Percentiles rank a stretch among this genome's conserved stretches.
Conservation (phyloP, 1,140 invertebrate genomes). For the Pseudoatta argentina region DNA sequence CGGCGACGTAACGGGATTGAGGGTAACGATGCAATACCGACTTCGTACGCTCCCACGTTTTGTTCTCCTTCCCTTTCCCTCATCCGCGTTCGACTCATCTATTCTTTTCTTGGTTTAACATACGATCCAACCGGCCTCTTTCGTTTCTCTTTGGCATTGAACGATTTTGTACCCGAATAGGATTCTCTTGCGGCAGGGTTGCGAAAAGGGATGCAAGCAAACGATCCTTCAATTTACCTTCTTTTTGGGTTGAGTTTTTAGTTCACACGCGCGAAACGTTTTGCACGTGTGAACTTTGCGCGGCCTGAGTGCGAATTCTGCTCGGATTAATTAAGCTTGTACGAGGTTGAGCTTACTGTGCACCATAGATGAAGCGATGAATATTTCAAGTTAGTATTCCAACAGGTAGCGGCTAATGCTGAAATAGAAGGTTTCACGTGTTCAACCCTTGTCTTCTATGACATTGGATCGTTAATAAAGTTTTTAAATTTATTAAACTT, state of each 20-base stretch:
- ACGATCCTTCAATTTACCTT: slow-evolving; percentile 26
- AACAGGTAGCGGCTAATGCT: slow-evolving; percentile 28
- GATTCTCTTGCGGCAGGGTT: slow-evolving; percentile 14
- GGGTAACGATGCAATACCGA: slow-evolving; percentile 63
- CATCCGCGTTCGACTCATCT: not conserved
- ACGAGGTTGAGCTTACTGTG: slow-evolving; percentile 3
- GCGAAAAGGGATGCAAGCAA: slow-evolving; percentile 2
- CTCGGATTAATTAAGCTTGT: slow-evolving; percentile 50
- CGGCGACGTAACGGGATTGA: slow-evolving; percentile 77
- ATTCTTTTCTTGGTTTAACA: slow-evolving; percentile 44
- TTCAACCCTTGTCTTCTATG: not conserved
- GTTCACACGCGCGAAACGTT: slow-evolving; percentile 8
- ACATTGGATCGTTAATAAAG: not conserved
- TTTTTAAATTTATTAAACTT: not conserved
- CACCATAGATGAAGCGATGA: slow-evolving; percentile 43
- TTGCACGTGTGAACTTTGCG: not conserved
- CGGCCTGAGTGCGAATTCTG: slow-evolving; percentile 1
- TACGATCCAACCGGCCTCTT: not conserved
- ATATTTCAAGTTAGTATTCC: slow-evolving; percentile 43
- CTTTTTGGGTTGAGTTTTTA: slow-evolving; percentile 6
- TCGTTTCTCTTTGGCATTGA: slow-evolving; percentile 17
- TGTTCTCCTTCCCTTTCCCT: not conserved
- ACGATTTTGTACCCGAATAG: slow-evolving; percentile 18
- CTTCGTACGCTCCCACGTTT: slow-evolving; percentile 33
- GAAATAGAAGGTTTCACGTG: slow-evolving; percentile 3